Evolutionary conservation across 2,797 vertebrate species (phyloP), one percentile per base, ranked within the genome.

Genomic region (Pogonophryne albipinna): DNA sequence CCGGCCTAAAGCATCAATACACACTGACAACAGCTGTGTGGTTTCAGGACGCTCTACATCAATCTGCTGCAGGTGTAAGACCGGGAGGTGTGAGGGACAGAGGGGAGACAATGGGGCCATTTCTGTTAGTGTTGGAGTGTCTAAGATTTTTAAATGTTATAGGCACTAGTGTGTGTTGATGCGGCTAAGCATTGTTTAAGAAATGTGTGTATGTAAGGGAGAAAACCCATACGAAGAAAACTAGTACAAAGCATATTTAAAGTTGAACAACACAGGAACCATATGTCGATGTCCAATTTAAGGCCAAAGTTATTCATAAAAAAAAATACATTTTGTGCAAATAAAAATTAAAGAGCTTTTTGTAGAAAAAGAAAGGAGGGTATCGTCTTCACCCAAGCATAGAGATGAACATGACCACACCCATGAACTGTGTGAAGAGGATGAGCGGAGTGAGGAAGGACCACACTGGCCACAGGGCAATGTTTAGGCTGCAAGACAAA

Each of bases 361-460:
- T 0, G 19, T 7, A 53, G 17, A 6, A 23, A 31, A 44, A 31
- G 7, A 47, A 38, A 19, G 1, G 27, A 27, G 4, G 55, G 10
- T 8, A 20, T 44, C 10, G 23, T 60, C 65, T 77, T 87, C 94
- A 96, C 95, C 94, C 98, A 4, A 99, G 93, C 47, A 99, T 89
- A 4, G 98, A 98, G 84, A 99, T 95, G 72, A 99, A 82, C 98
- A 99, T 99, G 60, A 98, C 95, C 4, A 98, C 89, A 27, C 98
- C 98, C 98, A 99, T 99, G 74, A 99, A 99, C 90, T 99, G 98
- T 58, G 96, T 95, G 87, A 99, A 98, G 70, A 99, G 93, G 84
- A 99, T 90, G 62, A 98, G 47, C 0, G 98, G 98, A 6, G 98
- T 99, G 84, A 98, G 94, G 90, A 99, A 96, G 0, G 97, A 97